Evolutionary conservation across 1,140 invertebrate species (phyloP).

Genomic region (Drosophila sp.): DNA sequence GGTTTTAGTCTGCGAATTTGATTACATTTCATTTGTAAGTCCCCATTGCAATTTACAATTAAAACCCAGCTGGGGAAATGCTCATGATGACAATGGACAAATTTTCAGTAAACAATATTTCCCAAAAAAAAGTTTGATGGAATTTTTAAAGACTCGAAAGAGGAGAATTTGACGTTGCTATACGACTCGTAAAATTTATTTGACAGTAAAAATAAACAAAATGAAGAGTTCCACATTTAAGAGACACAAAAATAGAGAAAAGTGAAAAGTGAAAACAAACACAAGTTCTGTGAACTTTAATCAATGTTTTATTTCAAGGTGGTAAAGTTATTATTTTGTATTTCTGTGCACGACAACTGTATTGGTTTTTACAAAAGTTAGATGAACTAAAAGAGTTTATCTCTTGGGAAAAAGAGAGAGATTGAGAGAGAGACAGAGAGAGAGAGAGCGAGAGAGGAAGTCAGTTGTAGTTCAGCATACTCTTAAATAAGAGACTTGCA

Average conservation of each 20-base stretch:
- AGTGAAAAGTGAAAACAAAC: neutral
- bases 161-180: neutral
- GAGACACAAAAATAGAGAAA: neutral
- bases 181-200: too few species aligned
- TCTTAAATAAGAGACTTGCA: too few species aligned
- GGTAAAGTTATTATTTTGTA: too few species aligned
- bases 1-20: conserved; percentile 25
- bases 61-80: conserved; percentile 18
- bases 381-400: too few species aligned
- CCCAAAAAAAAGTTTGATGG: neutral
- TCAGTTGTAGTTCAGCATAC: too few species aligned
- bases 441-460: too few species aligned
- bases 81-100: conserved; percentile 15
- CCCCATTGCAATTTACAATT: conserved; percentile 37
- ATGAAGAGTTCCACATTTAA: neutral
- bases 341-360: too few species aligned
- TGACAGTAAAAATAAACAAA: too few species aligned
- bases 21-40: conserved; percentile 38
- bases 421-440: too few species aligned
- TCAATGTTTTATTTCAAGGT: neutral
- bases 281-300: neutral
- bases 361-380: too few species aligned
- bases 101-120: neutral
- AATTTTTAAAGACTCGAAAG: neutral
- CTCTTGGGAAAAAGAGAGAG: too few species aligned